Evolutionary conservation across 2,113 vertebrate species (phyloP).

Genomic region (Bucco capensis): DNA sequence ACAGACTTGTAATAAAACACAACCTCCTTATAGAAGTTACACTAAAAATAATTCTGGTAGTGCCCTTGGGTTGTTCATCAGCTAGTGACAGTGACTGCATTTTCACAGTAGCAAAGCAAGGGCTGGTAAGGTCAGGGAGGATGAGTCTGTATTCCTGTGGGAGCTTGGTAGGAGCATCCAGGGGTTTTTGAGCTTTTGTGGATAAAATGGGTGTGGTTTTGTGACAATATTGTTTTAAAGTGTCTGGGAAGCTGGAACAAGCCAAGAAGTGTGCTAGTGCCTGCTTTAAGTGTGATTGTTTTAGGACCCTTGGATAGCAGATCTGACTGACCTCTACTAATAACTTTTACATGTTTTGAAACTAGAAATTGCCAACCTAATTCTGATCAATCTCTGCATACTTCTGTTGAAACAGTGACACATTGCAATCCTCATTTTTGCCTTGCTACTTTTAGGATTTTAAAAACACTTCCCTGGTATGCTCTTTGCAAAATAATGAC

Average conservation of each 20-base stretch:
- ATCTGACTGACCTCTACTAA: neutral
- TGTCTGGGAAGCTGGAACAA: neutral
- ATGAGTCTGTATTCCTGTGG: neutral
- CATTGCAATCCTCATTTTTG: neutral
- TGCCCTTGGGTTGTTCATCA: slow-evolving; percentile 21
- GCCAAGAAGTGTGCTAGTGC: neutral
- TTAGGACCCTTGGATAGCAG: neutral
- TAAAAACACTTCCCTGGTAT: neutral
- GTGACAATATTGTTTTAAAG: neutral
- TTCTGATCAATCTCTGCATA: neutral
- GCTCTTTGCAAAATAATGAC: neutral
- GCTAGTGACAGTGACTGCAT: neutral
- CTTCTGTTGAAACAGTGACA: neutral
- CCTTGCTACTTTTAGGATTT: neutral
- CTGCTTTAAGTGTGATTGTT: neutral
- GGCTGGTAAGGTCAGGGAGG: slow-evolving; percentile 21
- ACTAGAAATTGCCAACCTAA: neutral
- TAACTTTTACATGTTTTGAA: neutral
- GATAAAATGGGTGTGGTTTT: neutral
- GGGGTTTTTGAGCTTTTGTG: neutral
- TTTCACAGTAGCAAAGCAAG: neutral
- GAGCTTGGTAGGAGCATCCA: neutral
- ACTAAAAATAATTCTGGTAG: slow-evolving; percentile 46
- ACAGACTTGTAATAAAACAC: neutral
- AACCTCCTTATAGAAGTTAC: neutral